Evolutionary conservation across 1,140 invertebrate species (phyloP).

Genomic region (Trypoxylus dichotomus): DNA sequence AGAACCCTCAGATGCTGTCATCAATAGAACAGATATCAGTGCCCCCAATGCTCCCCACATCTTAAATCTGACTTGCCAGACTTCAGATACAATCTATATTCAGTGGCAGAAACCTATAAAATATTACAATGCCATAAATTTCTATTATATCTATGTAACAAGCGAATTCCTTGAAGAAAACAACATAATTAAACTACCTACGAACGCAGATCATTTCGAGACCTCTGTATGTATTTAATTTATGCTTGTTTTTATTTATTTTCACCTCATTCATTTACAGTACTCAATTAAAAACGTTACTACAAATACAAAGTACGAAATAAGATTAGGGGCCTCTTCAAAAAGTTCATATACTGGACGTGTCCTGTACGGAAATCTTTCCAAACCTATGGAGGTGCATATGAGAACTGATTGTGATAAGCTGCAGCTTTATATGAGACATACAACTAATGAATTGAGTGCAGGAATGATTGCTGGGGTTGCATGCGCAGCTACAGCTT

Average conservation of each 20-base stretch:
- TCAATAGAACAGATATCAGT: conserved; percentile 76
- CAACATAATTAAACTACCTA: conserved; percentile 58
- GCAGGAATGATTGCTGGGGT: conserved; percentile 73
- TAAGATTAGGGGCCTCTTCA: conserved; percentile 72
- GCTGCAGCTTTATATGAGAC: conserved; percentile 55
- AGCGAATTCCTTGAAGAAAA: conserved; percentile 62
- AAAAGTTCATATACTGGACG: conserved; percentile 67
- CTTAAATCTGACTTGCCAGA: conserved; percentile 79
- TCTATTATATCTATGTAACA: conserved; percentile 76
- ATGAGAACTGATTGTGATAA: conserved; percentile 71
- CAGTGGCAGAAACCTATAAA: conserved; percentile 80
- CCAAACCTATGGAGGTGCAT: conserved; percentile 64
- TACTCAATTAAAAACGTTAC: conserved; percentile 74
- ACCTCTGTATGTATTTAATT: conserved; percentile 58
- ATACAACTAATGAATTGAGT: conserved; percentile 66
- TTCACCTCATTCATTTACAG: conserved; percentile 55
- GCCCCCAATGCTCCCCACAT: conserved; percentile 79
- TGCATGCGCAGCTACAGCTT: conserved; percentile 71
- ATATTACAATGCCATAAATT: conserved; percentile 74
- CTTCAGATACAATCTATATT: conserved; percentile 73
- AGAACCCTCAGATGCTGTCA: conserved; percentile 70
- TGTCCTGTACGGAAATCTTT: conserved; percentile 68
- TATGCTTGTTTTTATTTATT: not conserved
- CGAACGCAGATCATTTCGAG: conserved; percentile 62
- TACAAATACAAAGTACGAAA: conserved; percentile 72